phyloP scores from a whole-genome alignment of 2,888 invertebrate genomes.

The Ethmia dodecea region DNA sequence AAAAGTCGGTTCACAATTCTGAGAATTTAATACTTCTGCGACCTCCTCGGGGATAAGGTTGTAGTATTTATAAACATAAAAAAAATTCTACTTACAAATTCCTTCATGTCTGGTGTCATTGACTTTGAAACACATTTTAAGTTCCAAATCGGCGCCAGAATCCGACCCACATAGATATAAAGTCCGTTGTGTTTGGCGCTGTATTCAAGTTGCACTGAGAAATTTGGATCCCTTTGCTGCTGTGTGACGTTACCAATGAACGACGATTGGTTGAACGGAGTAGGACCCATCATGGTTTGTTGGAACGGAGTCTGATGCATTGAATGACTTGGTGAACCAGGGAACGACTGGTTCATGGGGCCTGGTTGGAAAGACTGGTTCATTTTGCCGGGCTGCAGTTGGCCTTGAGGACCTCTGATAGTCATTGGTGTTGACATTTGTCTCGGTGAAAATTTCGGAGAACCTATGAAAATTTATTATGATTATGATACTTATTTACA shows the following conservation, averaged over 20 bases:
- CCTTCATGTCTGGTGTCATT: slow-evolving; percentile 66
- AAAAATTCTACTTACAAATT: slow-evolving; percentile 69
- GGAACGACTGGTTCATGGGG: slow-evolving; percentile 52
- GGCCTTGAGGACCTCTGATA: slow-evolving; percentile 50
- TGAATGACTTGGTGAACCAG: slow-evolving; percentile 44
- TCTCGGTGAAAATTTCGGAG: slow-evolving; percentile 67
- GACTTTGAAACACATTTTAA: slow-evolving; percentile 83
- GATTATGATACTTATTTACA: too few species aligned
- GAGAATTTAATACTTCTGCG: too few species aligned
- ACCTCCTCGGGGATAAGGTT: too few species aligned
- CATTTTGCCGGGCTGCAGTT: slow-evolving; percentile 45
- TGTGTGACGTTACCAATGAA: slow-evolving; percentile 53
- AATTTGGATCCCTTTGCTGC: slow-evolving; percentile 52
- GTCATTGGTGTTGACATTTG: slow-evolving; percentile 73
- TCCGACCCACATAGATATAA: slow-evolving; percentile 92
- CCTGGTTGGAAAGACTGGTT: slow-evolving; percentile 56
- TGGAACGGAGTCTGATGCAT: slow-evolving; percentile 54
- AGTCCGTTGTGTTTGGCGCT: slow-evolving; percentile 94
- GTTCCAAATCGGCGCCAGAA: slow-evolving; percentile 94
- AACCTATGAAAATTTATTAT: slow-evolving; percentile 39
- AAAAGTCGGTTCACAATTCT: too few species aligned
- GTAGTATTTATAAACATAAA: neutral
- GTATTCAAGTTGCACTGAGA: slow-evolving; percentile 63
- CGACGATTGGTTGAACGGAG: slow-evolving; percentile 57
- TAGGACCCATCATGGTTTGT: slow-evolving; percentile 48